Conservation (phyloP, 2,888 invertebrate species). For the Xestia ashworthii region DNA sequence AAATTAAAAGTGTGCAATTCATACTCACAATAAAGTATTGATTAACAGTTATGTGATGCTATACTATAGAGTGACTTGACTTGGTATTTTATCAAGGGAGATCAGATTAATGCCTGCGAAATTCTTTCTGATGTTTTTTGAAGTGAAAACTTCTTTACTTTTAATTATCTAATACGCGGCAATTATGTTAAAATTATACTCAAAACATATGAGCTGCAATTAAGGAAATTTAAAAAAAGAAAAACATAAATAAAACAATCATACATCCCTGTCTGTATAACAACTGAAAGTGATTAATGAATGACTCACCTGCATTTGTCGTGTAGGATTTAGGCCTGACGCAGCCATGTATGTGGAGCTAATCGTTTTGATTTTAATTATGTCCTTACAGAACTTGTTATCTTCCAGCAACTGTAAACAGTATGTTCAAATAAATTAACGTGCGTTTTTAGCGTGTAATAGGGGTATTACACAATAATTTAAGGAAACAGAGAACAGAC, state of each 20-base stretch:
- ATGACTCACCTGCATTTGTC: constrained; percentile 83
- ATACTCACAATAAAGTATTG: constrained; percentile 14
- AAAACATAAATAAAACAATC: not conserved
- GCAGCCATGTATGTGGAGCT: constrained; percentile 99
- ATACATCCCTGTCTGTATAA: not conserved
- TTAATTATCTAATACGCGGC: not conserved
- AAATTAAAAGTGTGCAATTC: constrained; percentile 3
- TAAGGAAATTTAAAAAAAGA: not conserved
- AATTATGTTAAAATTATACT: not conserved
- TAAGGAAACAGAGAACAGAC: not conserved
- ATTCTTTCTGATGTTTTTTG: not conserved
- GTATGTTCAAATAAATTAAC: constrained; percentile 22
- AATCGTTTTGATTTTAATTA: constrained; percentile 98
- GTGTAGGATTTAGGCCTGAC: constrained; percentile 95
- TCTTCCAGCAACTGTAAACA: constrained; percentile 94
- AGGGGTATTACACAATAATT: constrained; percentile 6
- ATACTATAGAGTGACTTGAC: not conserved
- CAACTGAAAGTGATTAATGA: not conserved
- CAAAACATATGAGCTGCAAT: not conserved
- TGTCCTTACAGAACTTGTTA: constrained; percentile 95
- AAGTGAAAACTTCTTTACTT: too few relatives aligned
- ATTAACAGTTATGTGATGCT: constrained; percentile 9
- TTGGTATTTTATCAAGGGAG: constrained; percentile 11
- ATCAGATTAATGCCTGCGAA: not conserved
- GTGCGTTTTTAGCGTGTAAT: not conserved